These are phyloP conservation scores for Nymphalis urticae DNA, from an alignment of 2,888 invertebrate species.

Conservation along the genomic window DNA sequence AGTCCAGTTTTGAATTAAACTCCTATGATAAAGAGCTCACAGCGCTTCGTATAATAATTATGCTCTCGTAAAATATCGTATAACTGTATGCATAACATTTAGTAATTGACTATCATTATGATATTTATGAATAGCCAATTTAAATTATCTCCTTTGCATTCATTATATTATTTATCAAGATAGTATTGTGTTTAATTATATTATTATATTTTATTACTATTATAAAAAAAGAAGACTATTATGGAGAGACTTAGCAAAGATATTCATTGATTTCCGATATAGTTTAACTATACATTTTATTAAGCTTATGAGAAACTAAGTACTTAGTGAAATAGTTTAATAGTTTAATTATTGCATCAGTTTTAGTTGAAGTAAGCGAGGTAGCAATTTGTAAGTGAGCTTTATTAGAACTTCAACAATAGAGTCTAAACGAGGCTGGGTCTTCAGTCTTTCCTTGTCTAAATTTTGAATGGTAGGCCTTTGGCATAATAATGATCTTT, in stretches of 20 bases:
- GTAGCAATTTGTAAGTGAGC: constrained; percentile 57
- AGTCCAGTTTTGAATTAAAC: constrained; percentile 26
- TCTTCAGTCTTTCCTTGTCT: constrained; percentile 59
- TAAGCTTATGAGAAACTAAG: no score
- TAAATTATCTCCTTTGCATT: background rate
- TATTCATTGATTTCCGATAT: no score
- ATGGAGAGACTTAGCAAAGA: no score
- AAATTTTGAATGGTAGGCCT: constrained; percentile 63
- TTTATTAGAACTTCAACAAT: constrained; percentile 67
- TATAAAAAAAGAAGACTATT: no score
- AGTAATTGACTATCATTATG: constrained; percentile 12
- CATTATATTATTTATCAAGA: no score
- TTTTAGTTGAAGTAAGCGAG: constrained; percentile 27
- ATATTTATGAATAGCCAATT: constrained; percentile 3
- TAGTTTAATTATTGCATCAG: constrained; percentile 17
- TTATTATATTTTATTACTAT: no score
- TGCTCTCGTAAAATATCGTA: constrained; percentile 13
- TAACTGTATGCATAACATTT: constrained; percentile 12
- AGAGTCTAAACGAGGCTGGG: constrained; percentile 64
- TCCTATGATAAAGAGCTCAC: constrained; percentile 24
- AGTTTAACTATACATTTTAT: no score
- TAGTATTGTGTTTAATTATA: no score
- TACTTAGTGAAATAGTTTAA: background rate
- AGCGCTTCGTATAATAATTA: constrained; percentile 24
- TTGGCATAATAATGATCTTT: constrained; percentile 67